These are phyloP conservation scores for Pholis gunnellus DNA, from an alignment of 2,113 vertebrate species.

Conservation along the genomic window DNA sequence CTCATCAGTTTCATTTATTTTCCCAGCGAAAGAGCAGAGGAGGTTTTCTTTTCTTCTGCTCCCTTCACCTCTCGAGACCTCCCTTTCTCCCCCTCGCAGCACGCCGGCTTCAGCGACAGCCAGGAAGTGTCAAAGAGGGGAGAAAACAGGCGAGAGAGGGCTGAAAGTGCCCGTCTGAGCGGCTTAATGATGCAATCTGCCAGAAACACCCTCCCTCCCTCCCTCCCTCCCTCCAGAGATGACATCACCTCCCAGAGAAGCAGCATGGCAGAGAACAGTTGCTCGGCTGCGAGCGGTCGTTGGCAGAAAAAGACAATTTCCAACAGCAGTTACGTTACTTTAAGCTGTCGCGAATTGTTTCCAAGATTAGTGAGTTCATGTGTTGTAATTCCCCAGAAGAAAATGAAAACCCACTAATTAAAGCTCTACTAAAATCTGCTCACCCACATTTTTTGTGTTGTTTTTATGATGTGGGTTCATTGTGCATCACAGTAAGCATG, in stretches of 20 bases:
- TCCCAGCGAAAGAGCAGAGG: not conserved
- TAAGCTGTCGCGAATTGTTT: conserved; percentile 28
- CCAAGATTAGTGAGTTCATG: conserved; percentile 12
- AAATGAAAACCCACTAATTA: not conserved
- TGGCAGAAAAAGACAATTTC: conserved; percentile 19
- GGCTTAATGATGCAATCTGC: conserved; percentile 75
- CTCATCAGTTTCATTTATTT: conserved; percentile 33
- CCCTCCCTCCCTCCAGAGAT: conserved; percentile 44
- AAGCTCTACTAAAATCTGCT: not conserved
- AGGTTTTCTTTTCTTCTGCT: not conserved
- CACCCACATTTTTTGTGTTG: not conserved
- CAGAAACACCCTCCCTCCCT: conserved; percentile 28
- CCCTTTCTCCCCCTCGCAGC: conserved; percentile 9
- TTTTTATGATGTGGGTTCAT: not conserved
- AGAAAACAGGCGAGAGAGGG: conserved; percentile 32
- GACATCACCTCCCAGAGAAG: conserved; percentile 74
- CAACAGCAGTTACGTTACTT: conserved; percentile 30
- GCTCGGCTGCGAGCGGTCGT: conserved; percentile 30
- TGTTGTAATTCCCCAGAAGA: not conserved
- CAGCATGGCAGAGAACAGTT: conserved; percentile 52
- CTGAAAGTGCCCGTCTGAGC: conserved; percentile 63
- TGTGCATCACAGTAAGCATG: not conserved
- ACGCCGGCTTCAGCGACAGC: conserved; percentile 16
- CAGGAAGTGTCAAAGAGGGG: conserved; percentile 12
- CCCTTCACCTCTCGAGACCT: conserved; percentile 12